phyloP scores from a whole-genome alignment of 2,888 invertebrate genomes.

The Tiliacea citrago region DNA sequence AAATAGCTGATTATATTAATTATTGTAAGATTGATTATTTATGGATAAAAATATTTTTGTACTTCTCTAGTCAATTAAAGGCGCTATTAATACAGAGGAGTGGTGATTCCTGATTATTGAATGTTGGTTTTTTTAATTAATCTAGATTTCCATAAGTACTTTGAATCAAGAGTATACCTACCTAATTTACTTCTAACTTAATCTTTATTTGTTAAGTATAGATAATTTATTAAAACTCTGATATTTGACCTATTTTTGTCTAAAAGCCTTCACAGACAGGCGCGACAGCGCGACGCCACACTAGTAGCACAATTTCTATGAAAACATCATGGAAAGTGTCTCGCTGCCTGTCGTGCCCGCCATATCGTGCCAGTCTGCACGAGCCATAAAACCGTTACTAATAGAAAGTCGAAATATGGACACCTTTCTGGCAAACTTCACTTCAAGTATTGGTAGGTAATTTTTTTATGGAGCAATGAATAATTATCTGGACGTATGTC shows the following conservation, averaged over 20 bases:
- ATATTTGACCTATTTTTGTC: not conserved
- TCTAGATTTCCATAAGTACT: not conserved
- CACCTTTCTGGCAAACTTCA: not conserved
- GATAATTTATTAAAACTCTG: not conserved
- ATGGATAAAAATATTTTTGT: constrained; percentile 72
- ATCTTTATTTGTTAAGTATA: not conserved
- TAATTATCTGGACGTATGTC: not conserved
- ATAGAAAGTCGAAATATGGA: not conserved
- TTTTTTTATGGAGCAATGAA: not conserved
- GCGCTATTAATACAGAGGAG: constrained; percentile 85
- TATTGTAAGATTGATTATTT: constrained; percentile 82
- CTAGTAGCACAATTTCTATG: too few relatives aligned
- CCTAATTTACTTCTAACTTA: not conserved
- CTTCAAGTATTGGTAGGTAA: not conserved
- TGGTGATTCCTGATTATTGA: constrained; percentile 75
- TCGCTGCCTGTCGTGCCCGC: too few relatives aligned
- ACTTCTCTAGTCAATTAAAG: constrained; percentile 87
- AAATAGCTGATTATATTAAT: constrained; percentile 38
- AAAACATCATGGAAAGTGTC: too few relatives aligned
- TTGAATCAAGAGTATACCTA: not conserved
- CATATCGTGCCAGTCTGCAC: too few relatives aligned
- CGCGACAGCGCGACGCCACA: too few relatives aligned
- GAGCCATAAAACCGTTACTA: not conserved
- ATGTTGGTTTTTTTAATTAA: constrained; percentile 45
- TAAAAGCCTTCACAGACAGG: too few relatives aligned